Evolutionary conservation across 2,888 invertebrate genomes (phyloP).

Genomic region (Oegoconia quadripuncta): DNA sequence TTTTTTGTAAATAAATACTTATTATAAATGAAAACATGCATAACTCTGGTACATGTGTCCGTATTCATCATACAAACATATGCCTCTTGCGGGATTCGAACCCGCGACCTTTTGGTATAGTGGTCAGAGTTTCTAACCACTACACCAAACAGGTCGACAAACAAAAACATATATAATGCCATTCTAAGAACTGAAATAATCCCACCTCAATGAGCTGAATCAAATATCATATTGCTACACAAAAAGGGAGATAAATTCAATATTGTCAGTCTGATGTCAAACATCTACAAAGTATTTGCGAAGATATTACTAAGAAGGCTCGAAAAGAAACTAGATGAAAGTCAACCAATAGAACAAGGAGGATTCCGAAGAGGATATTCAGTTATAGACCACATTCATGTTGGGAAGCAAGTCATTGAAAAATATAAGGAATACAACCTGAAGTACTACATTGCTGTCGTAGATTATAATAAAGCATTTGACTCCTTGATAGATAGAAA

Average conservation of each 20-base stretch:
- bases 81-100: too few relatives aligned
- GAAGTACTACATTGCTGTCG: slow-evolving; percentile 17
- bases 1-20: too few relatives aligned
- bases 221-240: too few relatives aligned
- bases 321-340: slow-evolving; percentile 2
- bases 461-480: slow-evolving; percentile 24
- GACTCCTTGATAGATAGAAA: slow-evolving; percentile 19
- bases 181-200: too few relatives aligned
- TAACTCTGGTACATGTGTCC: too few relatives aligned
- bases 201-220: too few relatives aligned
- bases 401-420: slow-evolving; percentile 11
- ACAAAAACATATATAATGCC: too few relatives aligned
- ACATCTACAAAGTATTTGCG: slow-evolving; percentile 18
- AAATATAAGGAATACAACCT: slow-evolving; percentile 13
- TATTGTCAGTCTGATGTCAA: slow-evolving; percentile 18
- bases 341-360: slow-evolving; percentile 21
- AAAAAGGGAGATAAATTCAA: slow-evolving; percentile 18
- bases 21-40: too few relatives aligned
- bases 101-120: too few relatives aligned
- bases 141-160: too few relatives aligned
- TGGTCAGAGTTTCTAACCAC: too few relatives aligned
- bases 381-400: slow-evolving; percentile 13
- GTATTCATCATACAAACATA: too few relatives aligned
- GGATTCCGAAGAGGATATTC: slow-evolving; percentile 22
- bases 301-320: slow-evolving; percentile 11